phyloP scores from a whole-genome alignment of 2,888 invertebrate genomes.

The Autographa gamma region DNA sequence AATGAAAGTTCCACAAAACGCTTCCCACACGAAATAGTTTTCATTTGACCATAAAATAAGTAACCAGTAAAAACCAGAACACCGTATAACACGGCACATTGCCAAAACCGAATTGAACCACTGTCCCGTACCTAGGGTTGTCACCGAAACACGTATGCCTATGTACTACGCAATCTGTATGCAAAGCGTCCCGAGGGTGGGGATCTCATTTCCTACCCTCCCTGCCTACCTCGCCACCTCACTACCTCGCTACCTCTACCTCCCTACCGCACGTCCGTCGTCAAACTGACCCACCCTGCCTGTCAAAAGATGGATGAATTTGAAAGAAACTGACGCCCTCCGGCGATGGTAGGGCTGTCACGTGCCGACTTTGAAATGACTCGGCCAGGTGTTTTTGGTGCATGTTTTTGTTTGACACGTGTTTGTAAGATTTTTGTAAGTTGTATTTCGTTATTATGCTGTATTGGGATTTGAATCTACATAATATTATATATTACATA shows the following conservation, averaged over 20 bases:
- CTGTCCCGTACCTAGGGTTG: conserved; percentile 18
- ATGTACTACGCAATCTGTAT: conserved; percentile 67
- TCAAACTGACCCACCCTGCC: conserved; percentile 59
- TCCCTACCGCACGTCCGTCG: conserved; percentile 52
- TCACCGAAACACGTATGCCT: conserved; percentile 45
- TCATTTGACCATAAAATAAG: conserved; percentile 10
- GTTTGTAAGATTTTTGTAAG: background rate
- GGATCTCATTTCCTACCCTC: conserved; percentile 63
- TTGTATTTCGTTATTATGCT: background rate
- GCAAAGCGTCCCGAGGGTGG: conserved; percentile 65
- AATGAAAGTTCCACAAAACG: background rate
- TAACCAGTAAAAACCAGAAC: conserved; percentile 17
- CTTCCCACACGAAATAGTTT: background rate
- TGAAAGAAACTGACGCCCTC: conserved; percentile 60
- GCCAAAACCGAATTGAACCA: conserved; percentile 41
- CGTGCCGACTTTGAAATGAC: background rate
- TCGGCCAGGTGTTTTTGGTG: background rate
- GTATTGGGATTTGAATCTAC: background rate
- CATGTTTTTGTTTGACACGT: background rate
- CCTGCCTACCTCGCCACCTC: background rate
- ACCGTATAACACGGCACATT: conserved; percentile 27
- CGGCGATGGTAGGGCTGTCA: conserved; percentile 47
- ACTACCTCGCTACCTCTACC: background rate
- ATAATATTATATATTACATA: too few relatives aligned
- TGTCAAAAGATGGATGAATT: conserved; percentile 66